Conservation (phyloP, 2,113 vertebrate species). For the Sterrhoptilus dennistouni region DNA sequence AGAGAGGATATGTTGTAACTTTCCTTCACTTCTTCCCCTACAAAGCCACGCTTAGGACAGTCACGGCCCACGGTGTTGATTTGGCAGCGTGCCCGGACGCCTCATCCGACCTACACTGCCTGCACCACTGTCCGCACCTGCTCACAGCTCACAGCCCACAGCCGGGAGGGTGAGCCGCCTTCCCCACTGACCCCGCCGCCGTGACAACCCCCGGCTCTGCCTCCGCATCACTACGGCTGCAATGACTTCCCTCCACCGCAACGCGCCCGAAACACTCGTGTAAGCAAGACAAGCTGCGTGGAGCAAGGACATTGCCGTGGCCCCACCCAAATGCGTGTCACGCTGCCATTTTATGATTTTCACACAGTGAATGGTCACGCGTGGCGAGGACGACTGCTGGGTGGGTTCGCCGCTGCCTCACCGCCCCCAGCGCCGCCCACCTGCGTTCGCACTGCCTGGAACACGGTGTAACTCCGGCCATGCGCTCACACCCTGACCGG, state of each 20-base stretch:
- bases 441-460: accelerated
- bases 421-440: background rate
- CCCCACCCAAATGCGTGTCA: background rate
- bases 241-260: accelerated
- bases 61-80: accelerated
- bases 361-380: background rate
- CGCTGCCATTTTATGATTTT: background rate
- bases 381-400: accelerated
- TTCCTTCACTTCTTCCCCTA: background rate
- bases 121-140: background rate
- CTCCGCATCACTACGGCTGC: accelerated
- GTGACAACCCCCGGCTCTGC: accelerated
- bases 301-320: accelerated
- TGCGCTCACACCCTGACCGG: accelerated
- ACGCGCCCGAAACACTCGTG: accelerated
- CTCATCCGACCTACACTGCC: accelerated
- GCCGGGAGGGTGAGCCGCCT: background rate
- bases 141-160: accelerated
- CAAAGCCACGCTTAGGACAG: background rate
- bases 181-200: background rate
- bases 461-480: too few relatives aligned
- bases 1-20: background rate
- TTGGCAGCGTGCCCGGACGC: accelerated
- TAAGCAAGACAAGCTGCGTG: accelerated
- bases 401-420: background rate